Evolutionary conservation across 2,888 invertebrate species (phyloP), one percentile per base, ranked within the genome.

Genomic region (Epistrophe grossulariae): DNA sequence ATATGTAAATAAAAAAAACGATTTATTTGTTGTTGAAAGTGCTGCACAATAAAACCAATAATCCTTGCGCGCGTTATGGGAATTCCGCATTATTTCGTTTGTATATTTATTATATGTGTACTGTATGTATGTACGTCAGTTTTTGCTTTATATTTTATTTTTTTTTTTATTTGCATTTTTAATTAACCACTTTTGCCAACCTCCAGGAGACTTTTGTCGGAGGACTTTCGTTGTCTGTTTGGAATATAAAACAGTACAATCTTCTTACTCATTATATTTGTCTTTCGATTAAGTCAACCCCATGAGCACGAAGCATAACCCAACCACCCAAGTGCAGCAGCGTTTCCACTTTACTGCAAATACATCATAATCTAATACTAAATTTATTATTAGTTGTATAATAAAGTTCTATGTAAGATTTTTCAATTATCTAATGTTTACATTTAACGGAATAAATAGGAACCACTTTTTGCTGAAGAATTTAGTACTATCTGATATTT

Each of bases 51-150:
- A 38, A 19, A 66, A 52, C 19, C 43, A 59, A 59, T 60, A 57
- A 76, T 84, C 74, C 70, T 73, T 64, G 28, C 11, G 28, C 11
- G 43, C 62, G 64, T 66, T 72, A 71, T 52, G 84, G 84, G 84
- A 85, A 85, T 78, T 85, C 81, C 81, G 84, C 84, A 85, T 68
- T 81, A 81, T 81, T 85, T 68, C 68, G 43, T 55, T 55, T 31
- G 13, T 57, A 68, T 62, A 24, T 62, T 74, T 52, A 45, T 77
- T 77, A 55, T 40, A 13, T 4, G 0, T n/a, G n/a, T n/a, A n/a
- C n/a, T n/a, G n/a, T 40, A 40, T 4, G 13, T 40, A 40, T 55
- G 6, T 48, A 2, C 11, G 28, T 52, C 50, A n/a, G 11, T 70
- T 77, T 24, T 57, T 17, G 45, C n/a, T 9, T 62, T 73, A 17